phyloP scores from a whole-genome alignment of 2,797 vertebrate genomes.

The Sebastes melanostomus region DNA sequence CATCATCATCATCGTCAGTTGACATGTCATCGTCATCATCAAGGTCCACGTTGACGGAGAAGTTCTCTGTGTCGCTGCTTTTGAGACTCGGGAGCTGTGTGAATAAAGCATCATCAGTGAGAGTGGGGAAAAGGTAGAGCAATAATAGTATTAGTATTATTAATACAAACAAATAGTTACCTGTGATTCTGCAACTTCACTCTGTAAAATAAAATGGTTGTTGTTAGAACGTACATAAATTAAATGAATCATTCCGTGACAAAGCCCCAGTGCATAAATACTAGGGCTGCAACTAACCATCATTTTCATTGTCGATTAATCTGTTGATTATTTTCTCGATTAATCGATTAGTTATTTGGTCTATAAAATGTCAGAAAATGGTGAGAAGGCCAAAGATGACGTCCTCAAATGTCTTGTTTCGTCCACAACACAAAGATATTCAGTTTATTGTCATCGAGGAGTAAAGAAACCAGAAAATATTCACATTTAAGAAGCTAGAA shows the following conservation, averaged over 20 bases:
- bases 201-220: conserved; percentile 52
- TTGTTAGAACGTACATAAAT: neutral
- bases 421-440: too few relatives aligned
- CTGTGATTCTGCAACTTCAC: conserved; percentile 72
- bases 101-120: neutral
- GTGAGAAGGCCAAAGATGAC: too few relatives aligned
- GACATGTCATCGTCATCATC: conserved; percentile 75
- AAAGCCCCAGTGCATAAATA: neutral
- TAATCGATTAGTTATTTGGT: too few relatives aligned
- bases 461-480: too few relatives aligned
- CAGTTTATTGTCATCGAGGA: too few relatives aligned
- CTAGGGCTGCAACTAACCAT: too few relatives aligned
- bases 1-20: conserved; percentile 76
- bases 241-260: neutral
- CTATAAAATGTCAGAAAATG: too few relatives aligned
- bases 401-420: too few relatives aligned
- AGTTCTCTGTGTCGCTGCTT: conserved; percentile 81
- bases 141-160: neutral
- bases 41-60: conserved; percentile 68
- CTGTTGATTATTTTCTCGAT: too few relatives aligned
- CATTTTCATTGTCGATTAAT: too few relatives aligned
- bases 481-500: too few relatives aligned
- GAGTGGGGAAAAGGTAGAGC: fast-evolving
- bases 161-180: conserved; percentile 32
- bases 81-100: conserved; percentile 64